Base-by-base conservation (phyloP, 1,140 invertebrate genomes). In the Potamilus streckersoni region DNA sequence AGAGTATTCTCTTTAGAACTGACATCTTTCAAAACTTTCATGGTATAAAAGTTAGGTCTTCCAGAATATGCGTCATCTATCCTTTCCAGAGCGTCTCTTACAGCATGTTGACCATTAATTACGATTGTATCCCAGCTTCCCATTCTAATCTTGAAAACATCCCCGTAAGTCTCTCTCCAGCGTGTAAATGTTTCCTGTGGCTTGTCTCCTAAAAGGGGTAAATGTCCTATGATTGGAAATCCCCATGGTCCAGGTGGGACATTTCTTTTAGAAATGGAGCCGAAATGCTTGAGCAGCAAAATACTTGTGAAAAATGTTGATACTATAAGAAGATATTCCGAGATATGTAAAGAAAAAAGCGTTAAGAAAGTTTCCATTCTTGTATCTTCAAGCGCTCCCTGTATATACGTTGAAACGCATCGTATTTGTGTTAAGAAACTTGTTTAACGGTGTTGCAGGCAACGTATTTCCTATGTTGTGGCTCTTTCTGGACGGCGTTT, bases 201-300 rank as follows among this genome's bases (percentile, higher is more conserved):
- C 14, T 69, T 27, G 6, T 66, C 61, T 20, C 59, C 64, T 3
- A 78, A n/a, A 4, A 75, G 60, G 4, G 65, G 69, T 13, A 80
- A 57, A 70, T 78, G 79, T 70, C 75, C 76, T 12, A 78, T 8
- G 31, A 80, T 16, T 6, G 76, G 75, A 6, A 74, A 69, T 65
- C 75, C 72, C 72, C 63, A 79, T 11, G 77, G 77, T 62, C 77
- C 77, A 0, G 73, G 68, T 19, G 73, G 77, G 15, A 17, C 38
- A 2, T 63, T 31, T 56, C 58, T 62, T n/a, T 23, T 8, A 27
- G 14, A 49, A n/a, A 71, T 23, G 20, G 6, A 27, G 12, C 38
- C 17, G 31, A 69, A 69, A 69, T 31, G 49, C 17, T 38, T 38
- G 38, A 38, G 38, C 38, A 38, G 4, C 38, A 38, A 38, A 38